phyloP scores from a whole-genome alignment of 2,113 vertebrate species.

The Acanthochromis polyacanthus region DNA sequence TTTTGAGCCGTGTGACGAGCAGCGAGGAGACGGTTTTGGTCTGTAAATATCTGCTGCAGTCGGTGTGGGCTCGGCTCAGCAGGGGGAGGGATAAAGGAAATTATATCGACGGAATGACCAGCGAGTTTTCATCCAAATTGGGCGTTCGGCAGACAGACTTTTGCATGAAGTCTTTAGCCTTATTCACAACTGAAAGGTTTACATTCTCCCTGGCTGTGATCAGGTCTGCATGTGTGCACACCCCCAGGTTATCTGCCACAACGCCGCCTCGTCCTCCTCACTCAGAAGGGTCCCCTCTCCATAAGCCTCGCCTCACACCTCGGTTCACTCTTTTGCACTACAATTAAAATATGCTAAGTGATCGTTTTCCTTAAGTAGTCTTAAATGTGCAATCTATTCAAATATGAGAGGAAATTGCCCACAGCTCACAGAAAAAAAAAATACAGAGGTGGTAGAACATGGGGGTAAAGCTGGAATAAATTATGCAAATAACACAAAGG shows the following conservation, averaged over 20 bases:
- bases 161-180: not conserved
- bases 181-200: constrained; percentile 15
- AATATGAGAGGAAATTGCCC: constrained; percentile 99
- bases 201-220: not conserved
- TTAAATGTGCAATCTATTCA: constrained; percentile 99
- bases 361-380: constrained; percentile 99
- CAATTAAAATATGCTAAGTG: constrained; percentile 99
- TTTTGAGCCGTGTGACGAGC: not conserved
- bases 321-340: constrained; percentile 94
- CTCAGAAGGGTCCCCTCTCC: constrained; percentile 42
- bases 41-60: no score
- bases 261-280: constrained; percentile 32
- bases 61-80: no score
- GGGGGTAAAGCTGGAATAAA: constrained; percentile 91
- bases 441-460: constrained; percentile 65
- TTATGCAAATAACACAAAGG: constrained; percentile 99
- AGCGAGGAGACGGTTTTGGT: no score
- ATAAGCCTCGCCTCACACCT: constrained; percentile 87
- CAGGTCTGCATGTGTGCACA: no score
- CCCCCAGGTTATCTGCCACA: constrained; percentile 46
- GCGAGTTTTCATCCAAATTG: not conserved
- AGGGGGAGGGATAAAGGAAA: constrained; percentile 3
- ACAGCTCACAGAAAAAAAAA: constrained; percentile 87
- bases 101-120: not conserved
- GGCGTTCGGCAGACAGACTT: not conserved